Conservation (phyloP, 92 coral and sea anemone genomes). For the Montipora capitata region DNA sequence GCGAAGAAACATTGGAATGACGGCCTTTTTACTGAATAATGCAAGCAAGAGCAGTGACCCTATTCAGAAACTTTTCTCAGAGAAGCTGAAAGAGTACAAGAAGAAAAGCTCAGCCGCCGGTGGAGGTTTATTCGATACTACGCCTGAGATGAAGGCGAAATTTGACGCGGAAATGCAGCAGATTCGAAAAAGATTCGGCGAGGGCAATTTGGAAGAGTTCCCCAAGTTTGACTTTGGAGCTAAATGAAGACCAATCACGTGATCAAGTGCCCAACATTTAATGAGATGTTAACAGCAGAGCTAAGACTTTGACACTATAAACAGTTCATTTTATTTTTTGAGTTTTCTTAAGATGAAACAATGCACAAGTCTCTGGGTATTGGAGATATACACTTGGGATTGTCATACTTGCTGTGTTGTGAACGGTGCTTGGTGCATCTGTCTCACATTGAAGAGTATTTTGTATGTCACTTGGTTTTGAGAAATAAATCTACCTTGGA, state of each 20-base stretch:
- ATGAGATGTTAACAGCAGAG: not conserved
- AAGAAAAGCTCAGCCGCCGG: slow-evolving; percentile 84
- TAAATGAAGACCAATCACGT: slow-evolving; percentile 20
- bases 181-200: slow-evolving; percentile 92
- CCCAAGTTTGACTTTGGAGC: slow-evolving; percentile 89
- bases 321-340: slow-evolving; percentile 3
- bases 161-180: slow-evolving; percentile 86
- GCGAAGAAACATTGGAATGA: slow-evolving; percentile 79
- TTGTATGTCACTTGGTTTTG: not conserved
- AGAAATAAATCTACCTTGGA: slow-evolving; percentile 22
- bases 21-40: slow-evolving; percentile 80
- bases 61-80: slow-evolving; percentile 93
- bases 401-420: slow-evolving; percentile 9
- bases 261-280: slow-evolving; percentile 11
- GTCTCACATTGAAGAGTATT: not conserved
- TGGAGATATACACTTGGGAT: not conserved
- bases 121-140: slow-evolving; percentile 87
- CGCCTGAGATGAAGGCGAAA: slow-evolving; percentile 93
- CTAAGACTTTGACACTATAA: not conserved
- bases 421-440: not conserved
- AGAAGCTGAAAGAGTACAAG: slow-evolving; percentile 91
- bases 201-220: slow-evolving; percentile 93
- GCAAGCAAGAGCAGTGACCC: slow-evolving; percentile 92
- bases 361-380: not conserved
- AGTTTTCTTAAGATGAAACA: not conserved